Evolutionary conservation across 2,888 invertebrate genomes (phyloP), one percentile per base, ranked within the genome.

Genomic region (Oscheius myriophilus): DNA sequence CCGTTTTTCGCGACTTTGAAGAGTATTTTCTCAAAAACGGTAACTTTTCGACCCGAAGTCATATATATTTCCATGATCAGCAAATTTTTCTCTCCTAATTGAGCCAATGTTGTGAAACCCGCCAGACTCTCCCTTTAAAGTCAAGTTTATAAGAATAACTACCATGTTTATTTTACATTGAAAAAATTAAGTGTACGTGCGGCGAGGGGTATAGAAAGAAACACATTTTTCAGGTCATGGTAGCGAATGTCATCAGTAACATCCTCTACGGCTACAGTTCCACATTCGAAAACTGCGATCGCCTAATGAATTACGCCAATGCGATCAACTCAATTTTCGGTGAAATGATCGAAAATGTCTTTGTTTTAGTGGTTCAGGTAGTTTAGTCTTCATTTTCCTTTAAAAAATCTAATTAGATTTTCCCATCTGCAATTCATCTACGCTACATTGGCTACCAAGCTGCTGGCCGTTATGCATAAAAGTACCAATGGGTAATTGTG

Each of bases 211-310:
- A n/a, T n/a, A 33, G 4, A 33, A 9, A 33, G 33, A 9, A 3
- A 33, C n/a, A n/a, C n/a, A n/a, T 59, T 23, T 57, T 68, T 43
- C 69, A 81, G 73, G 49, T 80, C 2, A 75, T 77, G 26, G 74
- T 81, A 6, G 78, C 75, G 12, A 81, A 81, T 58, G 71, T 81
- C 14, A 80, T 81, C 67, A 75, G 75, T 67, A 68, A 76, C 14
- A 58, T 69, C 2, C 65, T 81, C 0, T 78, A 79, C 57, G 79
- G 80, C 6, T 74, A 70, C 49, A 70, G 69, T n/a, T 77, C 68
- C 63, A 53, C 58, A 1, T 67, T 72, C 45, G 46, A 69, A 9
- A 63, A 79, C 16, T 42, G 65, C 43, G 62, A 63, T 12, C 71
- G 61, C 58, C 73, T 81, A 46, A 46, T 69, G 68, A 53, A 64